Conservation (phyloP, 2,797 vertebrate species). For the Poeciliopsis infans region DNA sequence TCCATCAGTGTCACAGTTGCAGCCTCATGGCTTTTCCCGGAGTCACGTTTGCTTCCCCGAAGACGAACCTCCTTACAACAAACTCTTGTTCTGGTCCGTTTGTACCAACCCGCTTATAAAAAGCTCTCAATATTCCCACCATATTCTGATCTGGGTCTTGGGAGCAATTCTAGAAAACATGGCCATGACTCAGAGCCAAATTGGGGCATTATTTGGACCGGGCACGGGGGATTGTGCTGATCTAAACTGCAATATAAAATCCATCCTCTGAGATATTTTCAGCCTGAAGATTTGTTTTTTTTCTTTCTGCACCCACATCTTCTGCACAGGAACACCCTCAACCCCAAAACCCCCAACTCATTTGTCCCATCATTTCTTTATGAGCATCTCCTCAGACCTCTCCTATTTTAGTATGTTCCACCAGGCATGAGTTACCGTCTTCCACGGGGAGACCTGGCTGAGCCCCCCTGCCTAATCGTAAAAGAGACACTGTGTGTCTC, state of each 20-base stretch:
- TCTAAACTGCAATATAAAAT: slow-evolving; percentile 41
- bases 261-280: slow-evolving; percentile 51
- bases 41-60: neutral
- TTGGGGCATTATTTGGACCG: slow-evolving; percentile 17
- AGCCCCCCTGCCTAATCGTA: slow-evolving; percentile 38
- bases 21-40: neutral
- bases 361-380: slow-evolving; percentile 48
- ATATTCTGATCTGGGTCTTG: slow-evolving; percentile 8
- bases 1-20: neutral
- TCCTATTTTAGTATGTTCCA: slow-evolving; percentile 81
- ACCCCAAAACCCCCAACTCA: slow-evolving; percentile 20
- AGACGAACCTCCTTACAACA: neutral
- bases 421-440: slow-evolving; percentile 57
- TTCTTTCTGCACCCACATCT: slow-evolving; percentile 42
- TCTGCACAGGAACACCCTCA: slow-evolving; percentile 18
- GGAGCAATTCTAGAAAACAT: slow-evolving; percentile 23
- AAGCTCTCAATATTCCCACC: neutral
- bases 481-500: slow-evolving; percentile 52
- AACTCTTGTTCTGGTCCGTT: neutral
- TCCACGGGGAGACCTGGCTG: slow-evolving; percentile 26
- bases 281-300: slow-evolving; percentile 4
- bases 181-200: slow-evolving; percentile 27
- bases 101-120: neutral
- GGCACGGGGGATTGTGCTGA: slow-evolving; percentile 30
- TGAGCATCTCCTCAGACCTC: slow-evolving; percentile 59